These are phyloP conservation scores for Euproctis similis DNA, from an alignment of 2,888 invertebrate genomes.

Conservation along the genomic window DNA sequence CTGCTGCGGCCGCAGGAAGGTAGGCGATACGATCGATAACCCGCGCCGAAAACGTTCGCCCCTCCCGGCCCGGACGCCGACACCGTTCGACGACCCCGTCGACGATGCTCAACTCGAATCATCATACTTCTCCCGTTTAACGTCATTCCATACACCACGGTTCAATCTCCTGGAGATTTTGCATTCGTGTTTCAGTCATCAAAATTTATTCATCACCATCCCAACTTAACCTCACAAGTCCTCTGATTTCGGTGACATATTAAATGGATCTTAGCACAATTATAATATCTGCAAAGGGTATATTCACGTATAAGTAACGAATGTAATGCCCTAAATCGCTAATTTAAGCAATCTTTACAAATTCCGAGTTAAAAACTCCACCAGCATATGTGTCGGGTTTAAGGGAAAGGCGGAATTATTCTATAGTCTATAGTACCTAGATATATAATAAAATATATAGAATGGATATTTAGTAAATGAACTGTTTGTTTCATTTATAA, in stretches of 20 bases:
- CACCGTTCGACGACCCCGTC: constrained; percentile 70
- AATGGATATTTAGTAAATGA: background rate
- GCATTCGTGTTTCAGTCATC: constrained; percentile 13
- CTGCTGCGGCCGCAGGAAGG: constrained; percentile 97
- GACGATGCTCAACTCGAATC: constrained; percentile 49
- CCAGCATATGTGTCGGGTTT: no score
- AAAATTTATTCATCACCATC: constrained; percentile 5
- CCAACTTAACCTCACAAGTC: background rate
- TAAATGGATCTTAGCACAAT: no score
- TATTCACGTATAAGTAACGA: no score
- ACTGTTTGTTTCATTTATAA: background rate
- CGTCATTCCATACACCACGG: constrained; percentile 10
- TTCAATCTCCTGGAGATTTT: constrained; percentile 7
- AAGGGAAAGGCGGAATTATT: no score
- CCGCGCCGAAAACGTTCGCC: constrained; percentile 70
- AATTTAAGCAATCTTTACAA: no score
- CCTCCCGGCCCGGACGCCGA: constrained; percentile 68
- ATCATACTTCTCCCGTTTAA: constrained; percentile 35
- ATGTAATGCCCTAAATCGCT: no score
- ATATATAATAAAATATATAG: no score
- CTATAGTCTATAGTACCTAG: no score
- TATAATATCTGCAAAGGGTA: no score
- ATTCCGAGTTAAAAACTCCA: no score
- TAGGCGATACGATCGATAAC: constrained; percentile 76
- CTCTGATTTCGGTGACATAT: constrained; percentile 7